Percentiles rank a stretch among this genome's conserved stretches.
Conservation (phyloP, 2,888 invertebrate genomes). For the Chymomyza amoena region DNA sequence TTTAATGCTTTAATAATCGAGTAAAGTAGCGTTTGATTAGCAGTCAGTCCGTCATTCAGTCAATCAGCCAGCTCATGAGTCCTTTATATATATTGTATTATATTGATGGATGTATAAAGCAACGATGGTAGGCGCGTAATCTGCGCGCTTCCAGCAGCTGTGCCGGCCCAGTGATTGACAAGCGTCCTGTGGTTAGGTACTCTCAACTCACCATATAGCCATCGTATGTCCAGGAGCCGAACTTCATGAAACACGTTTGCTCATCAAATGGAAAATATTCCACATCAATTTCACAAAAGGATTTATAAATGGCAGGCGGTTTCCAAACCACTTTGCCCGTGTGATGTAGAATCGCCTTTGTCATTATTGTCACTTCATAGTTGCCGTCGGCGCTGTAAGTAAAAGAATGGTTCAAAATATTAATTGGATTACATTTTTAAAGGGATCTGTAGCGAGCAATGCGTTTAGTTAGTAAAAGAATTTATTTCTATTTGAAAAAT, state of each 20-base stretch:
- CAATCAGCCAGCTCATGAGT: constrained; percentile 32
- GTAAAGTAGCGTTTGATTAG: constrained; percentile 49
- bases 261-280: constrained; percentile 97
- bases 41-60: constrained; percentile 46
- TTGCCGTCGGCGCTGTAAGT: constrained; percentile 94
- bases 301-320: constrained; percentile 99
- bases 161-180: neutral
- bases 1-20: constrained; percentile 70
- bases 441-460: no score
- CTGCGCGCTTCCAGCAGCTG: constrained; percentile 1
- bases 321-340: constrained; percentile 97
- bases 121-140: neutral
- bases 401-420: neutral
- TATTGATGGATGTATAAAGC: constrained; percentile 35
- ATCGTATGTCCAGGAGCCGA: constrained; percentile 94
- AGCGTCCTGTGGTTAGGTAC: neutral
- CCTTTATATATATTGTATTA: constrained; percentile 6
- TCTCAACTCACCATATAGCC: constrained; percentile 91
- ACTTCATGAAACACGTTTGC: constrained; percentile 97
- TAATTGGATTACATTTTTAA: neutral
- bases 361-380: constrained; percentile 98
- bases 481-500: no score
- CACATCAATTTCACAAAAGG: constrained; percentile 96
- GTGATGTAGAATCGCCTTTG: constrained; percentile 96
- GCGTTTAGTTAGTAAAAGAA: no score